Percentiles rank a stretch among this genome's conserved stretches.
Evolutionary conservation across 1,140 invertebrate species (phyloP).

Genomic region (Drosophila repleta): DNA sequence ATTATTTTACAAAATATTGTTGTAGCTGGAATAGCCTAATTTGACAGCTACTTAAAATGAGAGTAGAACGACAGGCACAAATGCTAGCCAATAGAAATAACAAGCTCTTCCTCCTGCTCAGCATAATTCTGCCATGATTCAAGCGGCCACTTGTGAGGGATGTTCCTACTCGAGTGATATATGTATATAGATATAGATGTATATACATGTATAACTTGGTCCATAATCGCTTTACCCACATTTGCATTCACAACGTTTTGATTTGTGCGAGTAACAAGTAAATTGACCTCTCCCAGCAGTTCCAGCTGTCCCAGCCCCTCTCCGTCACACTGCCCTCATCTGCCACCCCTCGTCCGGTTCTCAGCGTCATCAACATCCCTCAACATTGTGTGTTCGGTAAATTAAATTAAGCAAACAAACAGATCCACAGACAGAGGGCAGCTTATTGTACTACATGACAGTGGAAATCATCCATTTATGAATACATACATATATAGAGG

Average conservation of each 20-base stretch:
- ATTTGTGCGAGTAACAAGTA: constrained; percentile 61
- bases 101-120: neutral
- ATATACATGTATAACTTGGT: neutral
- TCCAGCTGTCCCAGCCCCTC: neutral
- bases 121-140: constrained; percentile 37
- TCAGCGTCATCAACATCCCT: constrained; percentile 46
- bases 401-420: constrained; percentile 76
- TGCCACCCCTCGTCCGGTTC: neutral
- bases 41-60: constrained; percentile 45
- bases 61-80: constrained; percentile 24
- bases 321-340: neutral
- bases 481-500: constrained; percentile 4
- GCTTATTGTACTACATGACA: constrained; percentile 43
- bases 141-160: constrained; percentile 31
- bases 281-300: constrained; percentile 60
- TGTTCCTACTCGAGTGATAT: constrained; percentile 2
- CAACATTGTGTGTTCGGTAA: constrained; percentile 51
- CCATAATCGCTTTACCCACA: constrained; percentile 2
- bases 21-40: constrained; percentile 25
- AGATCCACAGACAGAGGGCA: constrained; percentile 41
- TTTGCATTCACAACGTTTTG: constrained; percentile 50
- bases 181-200: neutral
- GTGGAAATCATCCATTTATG: constrained; percentile 49
- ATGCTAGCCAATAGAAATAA: constrained; percentile 9
- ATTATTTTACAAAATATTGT: constrained; percentile 14